phyloP scores from a whole-genome alignment of 2,888 invertebrate species.

The Pecten maximus region DNA sequence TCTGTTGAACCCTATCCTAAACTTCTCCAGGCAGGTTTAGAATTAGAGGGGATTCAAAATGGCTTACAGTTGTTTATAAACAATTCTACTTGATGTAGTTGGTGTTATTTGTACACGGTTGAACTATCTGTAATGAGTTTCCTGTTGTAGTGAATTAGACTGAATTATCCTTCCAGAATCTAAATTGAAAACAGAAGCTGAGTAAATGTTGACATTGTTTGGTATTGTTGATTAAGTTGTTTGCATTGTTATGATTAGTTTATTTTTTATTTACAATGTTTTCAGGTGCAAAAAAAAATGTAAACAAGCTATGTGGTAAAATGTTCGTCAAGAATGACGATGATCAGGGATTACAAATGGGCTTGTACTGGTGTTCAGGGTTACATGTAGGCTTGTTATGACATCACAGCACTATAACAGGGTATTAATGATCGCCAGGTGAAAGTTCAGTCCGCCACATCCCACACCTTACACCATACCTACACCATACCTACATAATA shows the following conservation, averaged over 20 bases:
- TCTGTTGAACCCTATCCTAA: background rate
- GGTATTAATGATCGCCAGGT: background rate
- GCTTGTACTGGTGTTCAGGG: background rate
- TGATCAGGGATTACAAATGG: background rate
- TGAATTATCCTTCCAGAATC: background rate
- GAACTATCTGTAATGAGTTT: background rate
- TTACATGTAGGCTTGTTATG: background rate
- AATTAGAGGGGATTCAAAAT: background rate
- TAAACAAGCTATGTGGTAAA: background rate
- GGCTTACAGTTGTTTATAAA: background rate
- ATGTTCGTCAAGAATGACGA: conserved; percentile 9
- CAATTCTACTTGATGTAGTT: background rate
- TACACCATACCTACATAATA: background rate
- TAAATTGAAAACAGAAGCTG: no score
- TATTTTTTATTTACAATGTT: background rate
- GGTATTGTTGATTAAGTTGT: background rate
- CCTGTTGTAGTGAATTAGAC: background rate
- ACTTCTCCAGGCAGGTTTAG: background rate
- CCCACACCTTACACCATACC: background rate
- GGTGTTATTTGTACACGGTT: background rate
- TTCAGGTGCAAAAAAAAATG: background rate
- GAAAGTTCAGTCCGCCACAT: background rate
- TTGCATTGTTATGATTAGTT: background rate
- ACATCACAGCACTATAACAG: background rate
- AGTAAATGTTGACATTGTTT: background rate